Evolutionary conservation across 1,140 invertebrate species (phyloP), one percentile per base, ranked within the genome.

Genomic region (Leptinotarsa texana): DNA sequence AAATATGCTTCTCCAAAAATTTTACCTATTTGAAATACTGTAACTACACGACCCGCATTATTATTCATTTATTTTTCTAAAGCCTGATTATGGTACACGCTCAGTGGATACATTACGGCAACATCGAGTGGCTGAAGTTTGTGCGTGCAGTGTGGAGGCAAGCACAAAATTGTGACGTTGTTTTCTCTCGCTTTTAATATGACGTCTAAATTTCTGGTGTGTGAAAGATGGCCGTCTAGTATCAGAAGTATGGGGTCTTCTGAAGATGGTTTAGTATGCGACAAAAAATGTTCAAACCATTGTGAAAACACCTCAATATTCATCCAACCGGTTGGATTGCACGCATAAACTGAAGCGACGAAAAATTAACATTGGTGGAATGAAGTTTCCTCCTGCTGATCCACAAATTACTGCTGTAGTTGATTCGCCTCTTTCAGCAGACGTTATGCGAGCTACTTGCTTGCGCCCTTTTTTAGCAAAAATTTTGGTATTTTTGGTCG

Each of bases 301-400:
- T 57, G 49, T 57, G 49, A 15, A n/a, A 82, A 84, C 13, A 82
- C 47, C 8, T 80, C 80, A 65, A 78, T 74, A 47, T 80, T 82
- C 33, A 84, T 85, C 80, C 82, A 86, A 33, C 82, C 83, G 74
- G 76, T 72, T 78, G 74, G 22, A 77, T 82, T 79, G 75, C 81
- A 82, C 47, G 69, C 78, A 73, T 21, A 78, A 62, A 79, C 74
- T 49, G 82, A 21, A 62, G 78, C 73, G 42, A 22, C 69, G 77
- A 74, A 81, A 85, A 73, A 85, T 80, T 13, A 80, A 57, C 74
- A 80, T 75, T 21, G 78, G 81, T 8, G 78, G 78, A 63, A 82
- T 69, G 69, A 69, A 79, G 21, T 61, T 68, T 57, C 75, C 76
- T 15, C 72, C 76, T 57, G 74, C 74, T 69, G 74, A 78, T 61